These are phyloP conservation scores for Mimachlamys varia DNA, from an alignment of 2,888 invertebrate genomes.

Conservation along the genomic window DNA sequence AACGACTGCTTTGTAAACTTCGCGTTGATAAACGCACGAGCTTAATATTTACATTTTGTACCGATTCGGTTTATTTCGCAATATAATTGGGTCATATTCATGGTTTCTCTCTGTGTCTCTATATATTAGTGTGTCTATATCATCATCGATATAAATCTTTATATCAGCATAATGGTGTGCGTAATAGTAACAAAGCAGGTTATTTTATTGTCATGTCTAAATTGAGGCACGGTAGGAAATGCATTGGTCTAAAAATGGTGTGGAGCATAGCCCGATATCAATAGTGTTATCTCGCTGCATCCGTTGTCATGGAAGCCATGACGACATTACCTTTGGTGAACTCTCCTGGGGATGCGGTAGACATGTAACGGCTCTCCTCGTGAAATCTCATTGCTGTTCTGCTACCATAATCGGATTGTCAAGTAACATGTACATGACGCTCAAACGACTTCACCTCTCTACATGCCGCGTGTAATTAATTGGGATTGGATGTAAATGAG, in stretches of 20 bases:
- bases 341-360: not conserved
- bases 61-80: too few relatives aligned
- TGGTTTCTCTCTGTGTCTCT: too few relatives aligned
- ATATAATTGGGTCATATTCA: too few relatives aligned
- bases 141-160: too few relatives aligned
- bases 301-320: not conserved
- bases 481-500: slow-evolving; percentile 21
- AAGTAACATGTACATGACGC: not conserved
- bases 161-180: too few relatives aligned
- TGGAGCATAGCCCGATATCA: not conserved
- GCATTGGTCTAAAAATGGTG: too few relatives aligned
- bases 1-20: too few relatives aligned
- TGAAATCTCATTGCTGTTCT: not conserved
- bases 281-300: not conserved
- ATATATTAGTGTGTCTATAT: too few relatives aligned
- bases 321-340: not conserved
- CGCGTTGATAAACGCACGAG: too few relatives aligned
- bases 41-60: not conserved
- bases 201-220: not conserved
- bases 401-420: not conserved
- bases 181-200: not conserved
- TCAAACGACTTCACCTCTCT: not conserved
- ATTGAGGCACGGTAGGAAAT: too few relatives aligned
- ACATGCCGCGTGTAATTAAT: slow-evolving; percentile 8
- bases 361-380: not conserved